These are phyloP conservation scores for Encarsia formosa DNA, from an alignment of 2,888 invertebrate species.

Conservation along the genomic window DNA sequence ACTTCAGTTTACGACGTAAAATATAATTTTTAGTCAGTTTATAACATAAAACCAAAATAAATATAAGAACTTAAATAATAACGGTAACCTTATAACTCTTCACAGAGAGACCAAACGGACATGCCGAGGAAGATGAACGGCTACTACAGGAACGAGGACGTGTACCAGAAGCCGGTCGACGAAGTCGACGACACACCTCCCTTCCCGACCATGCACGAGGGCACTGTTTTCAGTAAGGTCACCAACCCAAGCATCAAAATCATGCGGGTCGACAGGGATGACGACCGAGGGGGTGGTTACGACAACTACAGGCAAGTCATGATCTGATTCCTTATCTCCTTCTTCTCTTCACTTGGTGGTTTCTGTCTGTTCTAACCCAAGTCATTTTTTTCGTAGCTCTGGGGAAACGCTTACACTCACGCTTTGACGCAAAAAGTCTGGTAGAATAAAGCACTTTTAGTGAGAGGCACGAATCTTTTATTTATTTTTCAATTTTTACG, in stretches of 20 bases:
- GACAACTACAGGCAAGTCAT: conserved; percentile 41
- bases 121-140: conserved; percentile 28
- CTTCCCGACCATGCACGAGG: conserved; percentile 39
- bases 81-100: no score
- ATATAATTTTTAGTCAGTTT: no score
- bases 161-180: conserved; percentile 44
- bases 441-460: conserved; percentile 24
- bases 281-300: conserved; percentile 35
- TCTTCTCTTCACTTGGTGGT: no score
- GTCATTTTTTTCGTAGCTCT: background rate
- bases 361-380: background rate
- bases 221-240: conserved; percentile 42
- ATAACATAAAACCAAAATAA: no score
- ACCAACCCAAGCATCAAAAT: conserved; percentile 47
- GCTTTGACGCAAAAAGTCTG: conserved; percentile 24
- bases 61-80: no score
- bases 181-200: conserved; percentile 46
- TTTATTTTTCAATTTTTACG: background rate
- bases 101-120: conserved; percentile 18
- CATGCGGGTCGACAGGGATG: conserved; percentile 46
- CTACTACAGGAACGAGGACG: conserved; percentile 41
- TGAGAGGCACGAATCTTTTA: no score
- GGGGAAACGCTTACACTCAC: conserved; percentile 19
- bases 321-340: no score
- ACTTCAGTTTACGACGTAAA: no score